Evolutionary conservation across 2,797 vertebrate species (phyloP), one percentile per base, ranked within the genome.

Genomic region (Myotis myotis): DNA sequence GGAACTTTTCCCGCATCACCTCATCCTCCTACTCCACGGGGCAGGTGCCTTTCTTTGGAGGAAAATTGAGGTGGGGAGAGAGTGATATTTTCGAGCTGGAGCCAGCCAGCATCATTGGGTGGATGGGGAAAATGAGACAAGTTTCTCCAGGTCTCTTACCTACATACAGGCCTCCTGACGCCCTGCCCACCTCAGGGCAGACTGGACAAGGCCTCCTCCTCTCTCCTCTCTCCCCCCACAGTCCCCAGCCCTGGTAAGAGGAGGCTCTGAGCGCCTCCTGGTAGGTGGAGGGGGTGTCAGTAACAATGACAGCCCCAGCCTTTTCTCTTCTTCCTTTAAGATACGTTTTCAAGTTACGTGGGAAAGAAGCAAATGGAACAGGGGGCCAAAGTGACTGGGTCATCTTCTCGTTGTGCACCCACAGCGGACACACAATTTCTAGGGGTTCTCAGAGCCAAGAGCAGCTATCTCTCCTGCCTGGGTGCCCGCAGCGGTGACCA

Each of bases 261-360:
- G 28, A 85, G 70, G 7, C 74, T 78, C 36, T 36, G 36, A 36
- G 36, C 3, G 36, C 36, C 36, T 36, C 51, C 38, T 76, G 71
- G 79, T 17, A 4, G 28, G 47, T 33, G 30, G 9, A 13, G 19
- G 16, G 10, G 19, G 8, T 23, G 30, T 51, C 62, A 4, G 44
- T 20, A 41, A 44, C 3, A 19, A 33, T 16, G 36, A 49, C 53
- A 81, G 36, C 28, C 8, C 38, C 5, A 15, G n/a, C 8, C 8
- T 2, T n/a, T 55, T 47, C 25, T 72, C 53, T 23, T 72, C 53
- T 23, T 66, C 51, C 38, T 71, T 64, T 55, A 51, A 64, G 36
- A 17, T 33, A n/a, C 9, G 11, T 68, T 87, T 95, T 95, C 57
- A 84, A 80, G 41, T 95, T 84, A 68, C 66, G 76, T 38, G 49